Base-by-base conservation (phyloP, 2,888 invertebrate species). In the Netelia fuscicornis region DNA sequence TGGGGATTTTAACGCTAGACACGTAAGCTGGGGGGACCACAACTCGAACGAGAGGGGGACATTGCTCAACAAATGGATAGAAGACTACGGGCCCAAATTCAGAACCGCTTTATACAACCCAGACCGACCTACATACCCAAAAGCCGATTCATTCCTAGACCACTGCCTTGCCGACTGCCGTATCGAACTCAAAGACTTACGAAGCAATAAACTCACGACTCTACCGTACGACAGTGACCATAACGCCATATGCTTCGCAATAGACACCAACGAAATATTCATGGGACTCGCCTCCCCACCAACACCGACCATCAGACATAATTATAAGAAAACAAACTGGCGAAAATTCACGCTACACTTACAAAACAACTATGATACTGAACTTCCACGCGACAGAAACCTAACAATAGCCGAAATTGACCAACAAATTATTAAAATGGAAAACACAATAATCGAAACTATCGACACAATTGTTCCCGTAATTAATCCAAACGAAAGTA, bases 1-100 rank as follows among this genome's bases (percentile, higher is more conserved):
- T 0, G 86, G 88, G 0, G 88, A 88, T 10, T n/a, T 86, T 5
- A 88, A 88, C 2, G 68, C 83, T 0, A 65, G 79, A 11, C 84
- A 82, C 42, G 58, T 58, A 8, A 0, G 3, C 0, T 87, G 86
- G 84, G 71, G 74, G 6, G 78, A 84, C 67, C 0, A 17, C 5
- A 1, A 1, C 0, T 68, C 10, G 0, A 81, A 78, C 44, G 54
- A 65, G n/a, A 81, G 82, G 48, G 87, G 86, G 8, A 67, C 6
- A 0, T 3, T 42, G 0, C 23, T 86, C 3, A 37, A 56, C 2
- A 52, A 37, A 0, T 87, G 87, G 87, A 37, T 56, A 2, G 52
- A 30, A 10, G 64, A 56, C 1, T 52, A 83, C 17, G 52, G 62
- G 1, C 2, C 78, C 17, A 1, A 0, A 6, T 71, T 42, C 8